These are phyloP conservation scores for Osmerus mordax DNA, from an alignment of 2,113 vertebrate genomes.

Conservation along the genomic window DNA sequence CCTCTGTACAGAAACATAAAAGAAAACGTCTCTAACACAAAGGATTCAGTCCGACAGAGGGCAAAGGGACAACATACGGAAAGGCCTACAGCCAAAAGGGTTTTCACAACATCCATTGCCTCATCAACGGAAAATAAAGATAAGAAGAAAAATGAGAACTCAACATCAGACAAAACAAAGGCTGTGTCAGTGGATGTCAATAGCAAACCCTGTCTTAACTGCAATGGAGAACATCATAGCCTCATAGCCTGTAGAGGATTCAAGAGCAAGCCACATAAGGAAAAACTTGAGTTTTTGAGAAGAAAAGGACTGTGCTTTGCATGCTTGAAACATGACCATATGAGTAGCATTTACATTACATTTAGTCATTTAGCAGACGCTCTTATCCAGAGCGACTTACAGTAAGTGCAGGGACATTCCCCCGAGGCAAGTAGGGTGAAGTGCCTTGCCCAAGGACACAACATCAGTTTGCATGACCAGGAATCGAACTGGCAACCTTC, in stretches of 20 bases:
- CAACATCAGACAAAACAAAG: conserved; percentile 4
- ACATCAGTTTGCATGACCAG: too few relatives aligned
- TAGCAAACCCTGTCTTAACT: conserved; percentile 25
- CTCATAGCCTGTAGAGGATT: not conserved
- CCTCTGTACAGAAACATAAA: conserved; percentile 29
- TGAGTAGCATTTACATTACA: conserved; percentile 17
- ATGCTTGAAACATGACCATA: conserved; percentile 38
- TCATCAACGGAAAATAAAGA: not conserved
- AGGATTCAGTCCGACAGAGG: conserved; percentile 1
- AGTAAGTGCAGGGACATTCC: too few relatives aligned
- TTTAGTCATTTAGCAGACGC: conserved; percentile 22
- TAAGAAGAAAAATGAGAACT: not conserved
- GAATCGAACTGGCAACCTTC: too few relatives aligned
- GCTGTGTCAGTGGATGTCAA: conserved; percentile 10
- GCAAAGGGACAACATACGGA: conserved; percentile 10
- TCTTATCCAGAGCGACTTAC: too few relatives aligned
- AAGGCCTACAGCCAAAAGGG: conserved; percentile 3
- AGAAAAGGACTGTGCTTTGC: conserved; percentile 22
- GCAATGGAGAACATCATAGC: conserved; percentile 25
- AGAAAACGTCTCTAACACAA: not conserved
- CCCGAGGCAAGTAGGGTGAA: too few relatives aligned
- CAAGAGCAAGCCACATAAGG: not conserved
- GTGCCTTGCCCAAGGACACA: too few relatives aligned
- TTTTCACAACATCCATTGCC: conserved; percentile 5
- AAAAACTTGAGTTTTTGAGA: conserved; percentile 21